Percentiles rank a stretch among this genome's conserved stretches.
Evolutionary conservation across 2,113 vertebrate genomes (phyloP).

Genomic region (Hippocampus zosterae): DNA sequence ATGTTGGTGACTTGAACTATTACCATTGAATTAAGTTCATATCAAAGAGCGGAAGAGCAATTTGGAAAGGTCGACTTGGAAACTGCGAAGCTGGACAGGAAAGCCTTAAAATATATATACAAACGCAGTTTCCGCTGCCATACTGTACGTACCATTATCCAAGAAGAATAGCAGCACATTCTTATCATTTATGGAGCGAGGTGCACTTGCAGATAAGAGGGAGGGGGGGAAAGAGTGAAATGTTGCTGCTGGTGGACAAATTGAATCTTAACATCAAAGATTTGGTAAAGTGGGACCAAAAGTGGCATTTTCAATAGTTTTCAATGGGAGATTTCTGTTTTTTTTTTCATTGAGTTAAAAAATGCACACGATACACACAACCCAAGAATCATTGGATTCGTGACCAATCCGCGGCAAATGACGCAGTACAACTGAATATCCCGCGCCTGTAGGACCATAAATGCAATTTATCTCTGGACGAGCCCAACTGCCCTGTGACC

Average conservation of each 20-base stretch:
- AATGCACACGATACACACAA: constrained; percentile 21
- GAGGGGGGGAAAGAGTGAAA: not conserved
- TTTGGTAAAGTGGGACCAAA: not conserved
- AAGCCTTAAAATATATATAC: not conserved
- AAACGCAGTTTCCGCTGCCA: no score
- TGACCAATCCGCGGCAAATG: not conserved
- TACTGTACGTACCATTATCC: not conserved
- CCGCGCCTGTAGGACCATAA: constrained; percentile 40
- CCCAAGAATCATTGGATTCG: not conserved
- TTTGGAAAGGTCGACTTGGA: not conserved
- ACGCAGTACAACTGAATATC: constrained; percentile 7
- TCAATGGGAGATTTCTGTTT: no score
- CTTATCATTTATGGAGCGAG: not conserved
- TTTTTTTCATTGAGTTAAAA: not conserved
- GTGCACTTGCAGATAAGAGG: not conserved
- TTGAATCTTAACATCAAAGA: not conserved
- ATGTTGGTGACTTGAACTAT: not conserved
- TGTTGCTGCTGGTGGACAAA: not conserved
- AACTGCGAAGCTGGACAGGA: not conserved
- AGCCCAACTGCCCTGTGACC: constrained; percentile 36
- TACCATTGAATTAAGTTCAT: not conserved
- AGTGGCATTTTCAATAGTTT: no score
- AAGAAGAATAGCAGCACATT: not conserved
- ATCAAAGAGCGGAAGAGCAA: not conserved
- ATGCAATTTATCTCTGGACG: constrained; percentile 50